Evolutionary conservation across 2,797 vertebrate species (phyloP), one percentile per base, ranked within the genome.

Genomic region (Cossypha dichroa): DNA sequence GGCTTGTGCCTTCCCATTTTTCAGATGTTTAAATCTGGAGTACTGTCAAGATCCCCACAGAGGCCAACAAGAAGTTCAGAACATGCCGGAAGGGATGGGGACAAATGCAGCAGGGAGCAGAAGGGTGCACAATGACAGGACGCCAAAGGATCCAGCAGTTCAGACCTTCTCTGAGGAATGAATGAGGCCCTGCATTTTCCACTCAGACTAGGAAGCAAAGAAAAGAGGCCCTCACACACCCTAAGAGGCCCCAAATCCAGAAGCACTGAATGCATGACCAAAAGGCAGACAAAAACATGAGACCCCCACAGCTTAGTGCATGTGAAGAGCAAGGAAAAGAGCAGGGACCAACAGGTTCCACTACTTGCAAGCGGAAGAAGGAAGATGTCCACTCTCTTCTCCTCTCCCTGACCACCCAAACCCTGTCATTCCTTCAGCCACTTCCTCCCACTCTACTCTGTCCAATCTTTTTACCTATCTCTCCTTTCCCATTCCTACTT

Each of bases 11-110:
- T 95, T 91, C 33, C 79, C 46, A 0, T 64, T 95, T 86, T 81
- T 95, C 90, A 91, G 49, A 95, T 75, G 76, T 91, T 90, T 81
- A 66, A 72, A 90, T 84, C 82, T 95, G 82, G 78, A 94, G 41
- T 80, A 77, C 43, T 73, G 66, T 93, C 79, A 85, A 88, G 85
- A 93, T 78, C 58, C 88, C 91, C 68, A 58, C 36, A 51, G 88
- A 86, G 64, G 29, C 78, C 75, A 83, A 77, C 19, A 41, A 88
- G 49, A 93, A 77, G 60, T 85, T 90, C 60, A 80, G 85, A 64
- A 91, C 56, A 67, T 0, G 25, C 75, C 28, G 2, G 34, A 88
- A 85, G 84, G 94, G 43, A 76, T 13, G 3, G 41, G 29, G 38
- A 85, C 75, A 85, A 0, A 0, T 28, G 73, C 26, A 38, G 49